These are phyloP conservation scores for Solen grandis DNA, from an alignment of 1,140 invertebrate genomes.

Conservation along the genomic window DNA sequence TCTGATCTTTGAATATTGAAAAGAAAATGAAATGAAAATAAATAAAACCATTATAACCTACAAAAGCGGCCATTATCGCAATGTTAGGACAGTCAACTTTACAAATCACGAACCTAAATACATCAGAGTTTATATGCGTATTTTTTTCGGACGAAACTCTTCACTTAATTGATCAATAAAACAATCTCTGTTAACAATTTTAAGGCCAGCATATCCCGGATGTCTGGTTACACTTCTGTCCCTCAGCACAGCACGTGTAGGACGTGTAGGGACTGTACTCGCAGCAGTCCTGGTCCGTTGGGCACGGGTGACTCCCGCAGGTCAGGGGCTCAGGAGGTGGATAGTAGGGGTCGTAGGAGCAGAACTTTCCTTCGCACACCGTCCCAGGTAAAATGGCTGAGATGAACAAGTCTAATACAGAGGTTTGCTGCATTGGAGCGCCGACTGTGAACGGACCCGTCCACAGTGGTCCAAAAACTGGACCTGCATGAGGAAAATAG, in stretches of 20 bases:
- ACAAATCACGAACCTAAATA: too few species aligned
- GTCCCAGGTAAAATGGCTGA: conserved; percentile 57
- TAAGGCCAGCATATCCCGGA: conserved; percentile 61
- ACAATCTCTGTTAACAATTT: too few species aligned
- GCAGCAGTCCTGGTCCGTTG: conserved; percentile 58
- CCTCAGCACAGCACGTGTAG: conserved; percentile 62
- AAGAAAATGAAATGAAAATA: too few species aligned
- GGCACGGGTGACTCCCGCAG: conserved; percentile 61
- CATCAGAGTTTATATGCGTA: too few species aligned
- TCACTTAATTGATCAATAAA: too few species aligned
- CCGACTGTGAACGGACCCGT: conserved; percentile 61
- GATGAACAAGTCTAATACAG: conserved; percentile 62
- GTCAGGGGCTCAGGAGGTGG: conserved; percentile 62
- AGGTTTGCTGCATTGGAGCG: conserved; percentile 64
- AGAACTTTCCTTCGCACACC: conserved; percentile 54
- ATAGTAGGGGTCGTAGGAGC: conserved; percentile 57
- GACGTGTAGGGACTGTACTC: conserved; percentile 66
- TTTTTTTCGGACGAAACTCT: too few species aligned
- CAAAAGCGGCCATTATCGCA: too few species aligned
- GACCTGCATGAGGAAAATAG: conserved; percentile 61
- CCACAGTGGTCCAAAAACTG: conserved; percentile 65
- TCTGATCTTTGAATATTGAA: too few species aligned
- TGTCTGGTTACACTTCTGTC: conserved; percentile 60
- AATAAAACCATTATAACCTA: too few species aligned
- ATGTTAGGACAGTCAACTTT: too few species aligned